These are phyloP conservation scores for Ephydatia muelleri DNA, from an alignment of 37 sponge, comb jelly and placozoan species.

Conservation along the genomic window DNA sequence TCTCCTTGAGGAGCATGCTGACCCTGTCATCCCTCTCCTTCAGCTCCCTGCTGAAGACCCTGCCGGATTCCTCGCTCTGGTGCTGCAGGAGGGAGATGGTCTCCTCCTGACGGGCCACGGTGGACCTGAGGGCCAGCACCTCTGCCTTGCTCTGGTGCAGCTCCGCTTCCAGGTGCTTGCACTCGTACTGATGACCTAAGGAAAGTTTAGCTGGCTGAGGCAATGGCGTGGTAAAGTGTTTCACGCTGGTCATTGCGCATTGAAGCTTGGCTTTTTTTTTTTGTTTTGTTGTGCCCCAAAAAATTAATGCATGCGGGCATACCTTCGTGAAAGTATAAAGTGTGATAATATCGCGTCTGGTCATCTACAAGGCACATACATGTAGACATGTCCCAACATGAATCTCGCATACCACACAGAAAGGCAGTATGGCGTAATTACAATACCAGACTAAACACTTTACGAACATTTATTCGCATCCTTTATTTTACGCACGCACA, in stretches of 20 bases:
- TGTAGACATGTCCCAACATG: background rate
- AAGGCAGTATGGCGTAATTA: background rate
- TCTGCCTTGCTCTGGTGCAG: constrained; percentile 32
- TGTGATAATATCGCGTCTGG: too few relatives aligned
- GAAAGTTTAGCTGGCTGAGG: too few relatives aligned
- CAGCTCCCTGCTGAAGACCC: constrained; percentile 13
- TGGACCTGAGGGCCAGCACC: constrained; percentile 21
- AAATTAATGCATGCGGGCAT: too few relatives aligned
- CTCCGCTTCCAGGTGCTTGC: constrained; percentile 36
- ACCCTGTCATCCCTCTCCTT: constrained; percentile 20
- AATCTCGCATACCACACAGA: background rate
- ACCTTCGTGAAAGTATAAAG: too few relatives aligned
- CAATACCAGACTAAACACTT: too few relatives aligned
- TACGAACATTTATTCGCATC: too few relatives aligned
- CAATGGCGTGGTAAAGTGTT: too few relatives aligned
- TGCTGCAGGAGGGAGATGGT: constrained; percentile 35
- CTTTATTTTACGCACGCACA: too few relatives aligned
- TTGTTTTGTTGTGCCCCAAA: too few relatives aligned
- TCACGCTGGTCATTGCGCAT: too few relatives aligned
- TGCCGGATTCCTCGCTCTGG: constrained; percentile 12
- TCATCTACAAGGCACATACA: too few relatives aligned
- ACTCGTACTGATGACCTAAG: background rate
- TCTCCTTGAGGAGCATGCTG: constrained; percentile 10
- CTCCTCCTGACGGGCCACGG: constrained; percentile 29
- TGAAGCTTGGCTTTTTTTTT: too few relatives aligned